Evolutionary conservation across 2,888 invertebrate species (phyloP), one percentile per base, ranked within the genome.

Genomic region (Sinopyrophorus schimmeli): DNA sequence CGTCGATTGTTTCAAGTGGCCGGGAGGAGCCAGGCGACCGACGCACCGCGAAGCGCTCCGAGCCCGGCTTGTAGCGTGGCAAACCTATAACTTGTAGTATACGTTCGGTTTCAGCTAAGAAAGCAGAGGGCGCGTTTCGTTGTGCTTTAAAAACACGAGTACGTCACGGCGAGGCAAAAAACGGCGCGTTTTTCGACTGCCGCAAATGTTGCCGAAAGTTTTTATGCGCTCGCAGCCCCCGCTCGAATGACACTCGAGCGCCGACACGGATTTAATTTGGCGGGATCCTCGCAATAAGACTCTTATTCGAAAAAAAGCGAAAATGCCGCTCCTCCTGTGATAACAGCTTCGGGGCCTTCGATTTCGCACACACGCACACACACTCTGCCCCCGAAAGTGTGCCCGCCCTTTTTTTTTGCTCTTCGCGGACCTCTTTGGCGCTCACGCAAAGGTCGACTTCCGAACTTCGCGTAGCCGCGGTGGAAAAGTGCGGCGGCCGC

Each of bases 51-150:
- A 54, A 16, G 10, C 15, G 12, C 10, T 6, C 53, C 63, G 63
- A 60, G 27, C 26, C n/a, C 28, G 10, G 15, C 42, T 38, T 57
- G 55, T 37, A 49, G 39, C 55, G 47, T 57, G 57, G 46, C 47
- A 49, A 44, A 21, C 31, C 34, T 26, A 27, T 34, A 40, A 38
- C 18, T 46, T 47, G 51, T 60, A 60, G 60, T 60, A 50, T 50
- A 51, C 53, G 56, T 52, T 57, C 57, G 59, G 56, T 56, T 59
- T 41, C 54, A 55, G 56, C 48, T 54, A 57, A 47, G 60, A 49
- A 44, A 58, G 53, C 58, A 41, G 50, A 50, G 43, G 51, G 48
- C 50, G 54, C 52, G 43, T 43, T 31, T 26, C 43, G n/a, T n/a
- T 30, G 21, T 15, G 21, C n/a, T 27, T n/a, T 32, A 46, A 57